Percentiles rank a stretch among this genome's conserved stretches.
phyloP scores from a whole-genome alignment of 2,888 invertebrate species.

The Parelbella ahira region DNA sequence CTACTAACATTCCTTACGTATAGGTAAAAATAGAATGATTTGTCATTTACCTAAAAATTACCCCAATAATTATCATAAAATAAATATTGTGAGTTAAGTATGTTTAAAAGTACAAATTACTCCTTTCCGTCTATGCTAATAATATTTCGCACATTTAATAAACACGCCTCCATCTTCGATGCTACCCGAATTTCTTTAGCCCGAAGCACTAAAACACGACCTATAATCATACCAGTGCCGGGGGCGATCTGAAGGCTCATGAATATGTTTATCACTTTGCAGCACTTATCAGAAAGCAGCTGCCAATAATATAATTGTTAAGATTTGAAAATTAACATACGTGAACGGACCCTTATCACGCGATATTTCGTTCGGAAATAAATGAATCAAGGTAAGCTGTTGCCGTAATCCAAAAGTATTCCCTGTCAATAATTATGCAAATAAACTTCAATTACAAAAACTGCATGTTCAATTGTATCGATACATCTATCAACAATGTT shows the following conservation, averaged over 20 bases:
- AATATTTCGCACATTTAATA: slow-evolving; percentile 1
- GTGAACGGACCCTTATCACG: slow-evolving; percentile 45
- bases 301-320: slow-evolving; percentile 50
- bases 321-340: slow-evolving; percentile 61
- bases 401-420: slow-evolving; percentile 4
- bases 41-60: slow-evolving; percentile 13
- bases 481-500: too few relatives aligned
- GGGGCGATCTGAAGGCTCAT: slow-evolving; percentile 34
- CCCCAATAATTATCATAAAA: background rate
- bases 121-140: slow-evolving; percentile 20
- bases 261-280: slow-evolving; percentile 50
- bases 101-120: too few relatives aligned
- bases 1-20: too few relatives aligned
- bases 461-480: slow-evolving; percentile 8
- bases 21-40: too few relatives aligned
- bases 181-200: slow-evolving; percentile 34
- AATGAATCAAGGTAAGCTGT: slow-evolving; percentile 4
- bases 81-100: too few relatives aligned
- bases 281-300: slow-evolving; percentile 44
- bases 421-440: slow-evolving; percentile 12
- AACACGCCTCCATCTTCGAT: slow-evolving; percentile 20
- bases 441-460: slow-evolving; percentile 18
- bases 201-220: slow-evolving; percentile 29
- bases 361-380: slow-evolving; percentile 28
- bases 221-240: slow-evolving; percentile 29